Conservation (phyloP, 1,140 invertebrate species). For the Helicoverpa armigera region DNA sequence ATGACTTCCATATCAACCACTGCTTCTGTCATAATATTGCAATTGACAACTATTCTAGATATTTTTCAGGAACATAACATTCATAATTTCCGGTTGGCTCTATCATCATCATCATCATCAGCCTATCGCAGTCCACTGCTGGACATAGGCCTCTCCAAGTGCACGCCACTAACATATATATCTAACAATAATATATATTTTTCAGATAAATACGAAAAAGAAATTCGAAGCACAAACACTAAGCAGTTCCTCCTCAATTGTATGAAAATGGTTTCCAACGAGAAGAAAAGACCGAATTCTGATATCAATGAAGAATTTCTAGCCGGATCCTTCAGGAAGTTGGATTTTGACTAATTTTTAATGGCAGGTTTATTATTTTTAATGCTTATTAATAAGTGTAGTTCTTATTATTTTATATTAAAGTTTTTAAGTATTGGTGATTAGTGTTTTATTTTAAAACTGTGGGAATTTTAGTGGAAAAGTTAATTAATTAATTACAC, state of each 20-base stretch:
- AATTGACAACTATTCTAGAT: too few species aligned
- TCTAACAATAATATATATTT: constrained; percentile 22
- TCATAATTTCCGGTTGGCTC: too few species aligned
- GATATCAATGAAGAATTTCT: constrained; percentile 61
- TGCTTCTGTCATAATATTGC: too few species aligned
- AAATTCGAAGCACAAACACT: constrained; percentile 57
- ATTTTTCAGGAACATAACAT: too few species aligned
- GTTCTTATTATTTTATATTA: constrained; percentile 15
- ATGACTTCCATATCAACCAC: too few species aligned
- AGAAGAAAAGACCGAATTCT: constrained; percentile 51
- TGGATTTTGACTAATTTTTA: constrained; percentile 60
- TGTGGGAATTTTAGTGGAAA: neutral
- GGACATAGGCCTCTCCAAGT: too few species aligned
- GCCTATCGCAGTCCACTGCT: too few species aligned
- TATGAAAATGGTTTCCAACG: constrained; percentile 63
- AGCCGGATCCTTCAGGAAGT: constrained; percentile 67
- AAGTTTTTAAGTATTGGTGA: neutral
- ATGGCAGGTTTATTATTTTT: neutral
- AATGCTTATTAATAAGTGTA: constrained; percentile 8
- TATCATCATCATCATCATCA: too few species aligned
- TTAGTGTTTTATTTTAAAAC: neutral
- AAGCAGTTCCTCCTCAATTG: constrained; percentile 60
- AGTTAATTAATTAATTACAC: too few species aligned
- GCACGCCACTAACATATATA: too few species aligned
- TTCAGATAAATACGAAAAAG: constrained; percentile 59